Percentiles rank a stretch among this genome's conserved stretches.
These are phyloP conservation scores for Circaetus cinerascens DNA, from an alignment of 2,113 vertebrate genomes.

Conservation along the genomic window DNA sequence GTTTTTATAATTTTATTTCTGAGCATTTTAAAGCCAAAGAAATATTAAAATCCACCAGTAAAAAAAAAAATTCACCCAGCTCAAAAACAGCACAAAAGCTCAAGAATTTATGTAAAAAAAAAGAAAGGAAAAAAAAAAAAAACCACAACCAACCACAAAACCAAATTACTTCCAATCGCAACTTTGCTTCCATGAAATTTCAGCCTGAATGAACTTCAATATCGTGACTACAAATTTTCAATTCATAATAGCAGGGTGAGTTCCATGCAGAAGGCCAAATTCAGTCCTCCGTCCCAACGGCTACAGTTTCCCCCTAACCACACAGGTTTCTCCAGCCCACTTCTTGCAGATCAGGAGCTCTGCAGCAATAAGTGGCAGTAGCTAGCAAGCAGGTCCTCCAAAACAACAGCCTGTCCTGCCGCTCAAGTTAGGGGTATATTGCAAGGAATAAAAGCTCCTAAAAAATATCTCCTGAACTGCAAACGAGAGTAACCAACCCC, in stretches of 20 bases:
- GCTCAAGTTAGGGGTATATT: neutral
- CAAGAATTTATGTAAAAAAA: neutral
- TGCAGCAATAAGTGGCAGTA: neutral
- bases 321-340: neutral
- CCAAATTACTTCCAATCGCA: neutral
- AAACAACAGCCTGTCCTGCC: neutral
- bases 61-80: neutral
- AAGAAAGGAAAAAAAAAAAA: accelerated
- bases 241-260: neutral
- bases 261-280: neutral
- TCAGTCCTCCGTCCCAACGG: neutral
- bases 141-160: accelerated
- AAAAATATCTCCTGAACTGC: neutral
- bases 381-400: neutral
- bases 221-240: neutral
- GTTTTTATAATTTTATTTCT: neutral
- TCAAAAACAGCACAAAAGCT: neutral
- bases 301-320: neutral
- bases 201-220: neutral
- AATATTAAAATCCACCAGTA: neutral
- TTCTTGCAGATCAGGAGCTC: neutral
- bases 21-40: neutral
- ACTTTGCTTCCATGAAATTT: neutral
- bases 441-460: neutral
- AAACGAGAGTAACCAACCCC: neutral